Conservation (phyloP, 2,113 vertebrate species). For the Macrotis lagotis region DNA sequence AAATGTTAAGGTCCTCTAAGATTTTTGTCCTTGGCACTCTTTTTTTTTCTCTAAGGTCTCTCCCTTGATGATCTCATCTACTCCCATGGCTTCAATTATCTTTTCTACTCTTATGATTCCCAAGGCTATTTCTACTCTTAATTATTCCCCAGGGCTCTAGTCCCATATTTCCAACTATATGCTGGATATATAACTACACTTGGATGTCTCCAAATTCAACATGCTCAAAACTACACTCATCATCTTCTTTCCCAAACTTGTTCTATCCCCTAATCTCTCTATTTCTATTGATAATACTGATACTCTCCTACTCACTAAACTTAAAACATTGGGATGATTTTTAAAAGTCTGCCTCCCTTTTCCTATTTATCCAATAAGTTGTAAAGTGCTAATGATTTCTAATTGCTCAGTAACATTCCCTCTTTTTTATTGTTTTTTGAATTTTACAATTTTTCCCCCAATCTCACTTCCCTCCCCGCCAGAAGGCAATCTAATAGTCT, state of each 20-base stretch:
- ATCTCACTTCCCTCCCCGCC: no score
- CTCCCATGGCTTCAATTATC: not conserved
- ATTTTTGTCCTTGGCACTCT: not conserved
- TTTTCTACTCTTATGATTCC: not conserved
- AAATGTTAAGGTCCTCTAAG: not conserved
- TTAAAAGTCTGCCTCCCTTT: not conserved
- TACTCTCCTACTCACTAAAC: not conserved
- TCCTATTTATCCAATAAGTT: not conserved
- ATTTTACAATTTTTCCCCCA: no score
- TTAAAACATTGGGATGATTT: not conserved
- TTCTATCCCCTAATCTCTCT: not conserved
- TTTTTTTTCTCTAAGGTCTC: not conserved
- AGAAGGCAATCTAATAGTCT: no score
- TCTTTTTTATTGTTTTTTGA: no score
- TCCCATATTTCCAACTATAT: not conserved
- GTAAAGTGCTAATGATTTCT: not conserved
- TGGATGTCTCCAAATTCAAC: not conserved
- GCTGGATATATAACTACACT: not conserved
- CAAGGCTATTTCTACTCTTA: no score
- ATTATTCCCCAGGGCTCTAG: not conserved
- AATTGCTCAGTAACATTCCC: not conserved
- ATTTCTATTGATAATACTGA: not conserved
- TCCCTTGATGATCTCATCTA: not conserved
- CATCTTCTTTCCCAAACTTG: not conserved
- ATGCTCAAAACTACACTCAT: not conserved